These are phyloP conservation scores for Cichlasoma orientale DNA, from an alignment of 2,797 vertebrate genomes.

Conservation along the genomic window DNA sequence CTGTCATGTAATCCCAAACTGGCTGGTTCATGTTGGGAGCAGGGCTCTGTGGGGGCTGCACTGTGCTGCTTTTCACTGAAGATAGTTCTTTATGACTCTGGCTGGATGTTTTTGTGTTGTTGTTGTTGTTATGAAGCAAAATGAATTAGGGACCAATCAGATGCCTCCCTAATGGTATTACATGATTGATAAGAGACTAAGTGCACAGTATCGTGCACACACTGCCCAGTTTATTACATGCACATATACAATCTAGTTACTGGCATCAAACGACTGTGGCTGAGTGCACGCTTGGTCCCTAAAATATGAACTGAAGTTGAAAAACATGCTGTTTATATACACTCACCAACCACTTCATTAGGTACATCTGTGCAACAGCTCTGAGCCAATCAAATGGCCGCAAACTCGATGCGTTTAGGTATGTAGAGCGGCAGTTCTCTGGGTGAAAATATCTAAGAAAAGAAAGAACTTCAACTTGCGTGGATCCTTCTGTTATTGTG, in stretches of 20 bases:
- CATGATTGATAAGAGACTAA: background rate
- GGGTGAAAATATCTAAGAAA: background rate
- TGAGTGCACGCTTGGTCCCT: background rate
- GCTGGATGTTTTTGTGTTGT: background rate
- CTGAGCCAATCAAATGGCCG: background rate
- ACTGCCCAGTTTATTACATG: background rate
- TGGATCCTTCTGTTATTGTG: background rate
- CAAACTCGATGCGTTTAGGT: background rate
- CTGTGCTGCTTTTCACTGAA: background rate
- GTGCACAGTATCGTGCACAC: background rate
- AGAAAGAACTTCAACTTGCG: conserved; percentile 24
- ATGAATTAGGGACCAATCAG: background rate
- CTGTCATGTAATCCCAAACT: background rate
- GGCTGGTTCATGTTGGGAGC: background rate
- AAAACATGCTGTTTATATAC: background rate
- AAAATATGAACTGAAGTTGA: background rate
- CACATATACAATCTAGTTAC: background rate
- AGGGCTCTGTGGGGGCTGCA: background rate
- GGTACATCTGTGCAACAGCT: background rate
- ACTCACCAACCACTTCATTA: background rate
- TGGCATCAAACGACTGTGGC: background rate
- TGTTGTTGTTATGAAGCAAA: background rate
- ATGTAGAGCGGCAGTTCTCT: background rate
- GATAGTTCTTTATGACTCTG: background rate
- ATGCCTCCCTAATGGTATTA: background rate